Percentiles rank a stretch among this genome's conserved stretches.
These are phyloP conservation scores for Drosophila nannoptera DNA, from an alignment of 1,140 invertebrate genomes.

Conservation along the genomic window DNA sequence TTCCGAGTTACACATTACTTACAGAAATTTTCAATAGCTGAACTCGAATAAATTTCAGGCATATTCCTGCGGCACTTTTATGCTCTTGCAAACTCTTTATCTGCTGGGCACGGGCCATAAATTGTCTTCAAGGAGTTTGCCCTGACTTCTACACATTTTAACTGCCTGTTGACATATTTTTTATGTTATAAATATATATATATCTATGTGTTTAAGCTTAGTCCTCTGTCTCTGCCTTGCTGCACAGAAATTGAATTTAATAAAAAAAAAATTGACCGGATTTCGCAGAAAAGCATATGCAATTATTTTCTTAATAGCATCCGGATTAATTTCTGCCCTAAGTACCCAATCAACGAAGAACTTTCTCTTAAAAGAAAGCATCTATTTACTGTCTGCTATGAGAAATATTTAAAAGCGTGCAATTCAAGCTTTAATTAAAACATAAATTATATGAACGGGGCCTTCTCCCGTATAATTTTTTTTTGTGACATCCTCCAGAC, in stretches of 20 bases:
- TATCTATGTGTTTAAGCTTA: neutral
- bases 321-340: neutral
- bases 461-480: no score
- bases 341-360: no score
- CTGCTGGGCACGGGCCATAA: neutral
- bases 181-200: neutral
- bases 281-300: no score
- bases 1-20: no score
- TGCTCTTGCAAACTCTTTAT: neutral
- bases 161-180: slow-evolving; percentile 16
- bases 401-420: no score
- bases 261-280: neutral
- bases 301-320: neutral
- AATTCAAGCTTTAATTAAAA: no score
- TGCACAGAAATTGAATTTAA: neutral
- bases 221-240: neutral
- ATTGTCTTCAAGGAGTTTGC: neutral
- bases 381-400: no score
- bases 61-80: neutral
- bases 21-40: no score
- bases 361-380: no score
- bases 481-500: no score
- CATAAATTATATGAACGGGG: no score
- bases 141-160: neutral
- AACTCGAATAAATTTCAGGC: neutral